These are phyloP conservation scores for Ceratotherium simum DNA, from an alignment of 2,113 vertebrate species.

Conservation along the genomic window DNA sequence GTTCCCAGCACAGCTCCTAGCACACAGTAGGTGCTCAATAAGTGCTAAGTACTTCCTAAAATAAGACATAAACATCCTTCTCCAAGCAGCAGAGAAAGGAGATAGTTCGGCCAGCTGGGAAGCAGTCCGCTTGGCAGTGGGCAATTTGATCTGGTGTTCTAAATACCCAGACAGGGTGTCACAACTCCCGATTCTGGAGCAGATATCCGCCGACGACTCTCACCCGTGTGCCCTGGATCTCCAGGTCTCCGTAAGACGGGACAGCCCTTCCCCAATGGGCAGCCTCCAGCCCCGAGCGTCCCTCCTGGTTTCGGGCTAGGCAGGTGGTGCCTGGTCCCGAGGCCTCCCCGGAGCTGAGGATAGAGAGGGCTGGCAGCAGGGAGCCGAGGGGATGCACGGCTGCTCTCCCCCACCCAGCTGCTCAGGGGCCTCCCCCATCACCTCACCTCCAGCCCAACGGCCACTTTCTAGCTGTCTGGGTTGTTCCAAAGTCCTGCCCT, in stretches of 20 bases:
- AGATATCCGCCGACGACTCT: no score
- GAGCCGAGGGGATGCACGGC: background rate
- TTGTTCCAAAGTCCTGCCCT: background rate
- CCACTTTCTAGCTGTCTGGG: background rate
- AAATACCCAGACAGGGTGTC: background rate
- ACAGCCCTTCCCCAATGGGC: background rate
- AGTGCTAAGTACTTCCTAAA: background rate
- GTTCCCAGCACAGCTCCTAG: background rate
- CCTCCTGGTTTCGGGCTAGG: background rate
- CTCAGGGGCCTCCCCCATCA: background rate
- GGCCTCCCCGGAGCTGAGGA: background rate
- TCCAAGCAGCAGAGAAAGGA: background rate
- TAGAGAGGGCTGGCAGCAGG: background rate
- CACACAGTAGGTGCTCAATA: background rate
- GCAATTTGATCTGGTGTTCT: background rate
- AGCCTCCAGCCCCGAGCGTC: background rate
- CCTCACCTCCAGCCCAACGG: no score
- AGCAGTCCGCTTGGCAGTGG: background rate
- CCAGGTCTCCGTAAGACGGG: rapidly evolving
- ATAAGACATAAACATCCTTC: background rate
- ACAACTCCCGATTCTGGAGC: background rate
- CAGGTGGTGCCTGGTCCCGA: rapidly evolving
- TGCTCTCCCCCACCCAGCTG: background rate
- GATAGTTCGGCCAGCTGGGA: rapidly evolving
- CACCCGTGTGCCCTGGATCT: background rate